A percentile compares a stretch with the other conserved stretches of the same genome.
Evolutionary conservation across 1,140 invertebrate species (phyloP).

Genomic region (Pissodes strobi): DNA sequence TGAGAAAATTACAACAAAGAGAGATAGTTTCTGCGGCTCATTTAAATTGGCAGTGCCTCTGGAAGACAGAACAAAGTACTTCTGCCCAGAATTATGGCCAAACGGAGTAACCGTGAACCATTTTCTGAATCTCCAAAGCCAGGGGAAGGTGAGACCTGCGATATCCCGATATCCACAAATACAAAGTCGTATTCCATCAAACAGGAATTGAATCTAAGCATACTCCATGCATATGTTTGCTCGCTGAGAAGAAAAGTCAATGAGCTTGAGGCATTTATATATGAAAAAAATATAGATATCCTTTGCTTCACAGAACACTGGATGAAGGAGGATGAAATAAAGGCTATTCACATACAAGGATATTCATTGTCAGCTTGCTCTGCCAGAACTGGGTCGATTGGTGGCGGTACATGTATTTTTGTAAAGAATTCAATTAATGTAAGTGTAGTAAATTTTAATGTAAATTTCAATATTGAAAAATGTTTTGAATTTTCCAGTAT

Average conservation of each 20-base stretch:
- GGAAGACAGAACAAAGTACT: too few relatives aligned
- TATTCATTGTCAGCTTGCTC: neutral
- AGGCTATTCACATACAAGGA: neutral
- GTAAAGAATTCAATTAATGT: neutral
- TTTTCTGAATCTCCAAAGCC: too few relatives aligned
- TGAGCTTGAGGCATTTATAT: neutral
- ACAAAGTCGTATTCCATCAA: too few relatives aligned
- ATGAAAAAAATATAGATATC: slow-evolving; percentile 1
- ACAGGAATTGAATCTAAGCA: too few relatives aligned
- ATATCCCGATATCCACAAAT: too few relatives aligned
- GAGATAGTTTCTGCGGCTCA: too few relatives aligned
- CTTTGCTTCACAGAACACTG: slow-evolving; percentile 7
- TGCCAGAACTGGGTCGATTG: neutral
- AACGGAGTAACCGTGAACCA: too few relatives aligned
- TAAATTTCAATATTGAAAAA: slow-evolving; percentile 9
- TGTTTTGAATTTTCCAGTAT: neutral
- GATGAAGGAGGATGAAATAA: slow-evolving; percentile 4
- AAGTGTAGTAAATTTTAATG: neutral
- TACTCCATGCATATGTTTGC: neutral
- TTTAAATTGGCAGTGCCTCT: too few relatives aligned
- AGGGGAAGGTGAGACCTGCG: too few relatives aligned
- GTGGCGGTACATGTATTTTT: slow-evolving; percentile 5
- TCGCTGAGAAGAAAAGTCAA: neutral
- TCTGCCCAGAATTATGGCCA: too few relatives aligned
- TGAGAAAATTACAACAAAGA: too few relatives aligned